Conservation (phyloP, 1,140 invertebrate species). For the Hyles euphorbiae region DNA sequence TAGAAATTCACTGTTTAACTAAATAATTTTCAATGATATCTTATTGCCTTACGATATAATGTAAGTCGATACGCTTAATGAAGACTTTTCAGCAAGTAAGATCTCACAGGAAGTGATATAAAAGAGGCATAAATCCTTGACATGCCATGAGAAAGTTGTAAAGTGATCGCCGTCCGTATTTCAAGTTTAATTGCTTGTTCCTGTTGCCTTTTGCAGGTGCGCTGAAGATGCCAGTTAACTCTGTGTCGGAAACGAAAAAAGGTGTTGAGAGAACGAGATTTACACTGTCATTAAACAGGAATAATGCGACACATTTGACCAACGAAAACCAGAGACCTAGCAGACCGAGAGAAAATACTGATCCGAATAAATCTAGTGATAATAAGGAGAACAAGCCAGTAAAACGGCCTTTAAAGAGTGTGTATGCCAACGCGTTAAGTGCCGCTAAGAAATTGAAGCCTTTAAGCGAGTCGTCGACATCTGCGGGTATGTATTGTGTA, state of each 20-base stretch:
- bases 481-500: conserved; percentile 42
- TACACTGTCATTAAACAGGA: conserved; percentile 62
- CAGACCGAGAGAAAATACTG: conserved; percentile 34
- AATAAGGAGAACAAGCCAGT: conserved; percentile 63
- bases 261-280: conserved; percentile 63
- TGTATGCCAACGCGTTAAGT: conserved; percentile 60
- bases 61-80: conserved; percentile 62
- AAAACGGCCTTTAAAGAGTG: conserved; percentile 51
- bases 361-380: conserved; percentile 27
- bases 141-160: conserved; percentile 43
- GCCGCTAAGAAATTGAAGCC: conserved; percentile 64
- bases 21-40: conserved; percentile 37
- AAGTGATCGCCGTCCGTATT: conserved; percentile 29
- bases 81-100: conserved; percentile 58
- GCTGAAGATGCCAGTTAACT: conserved; percentile 75
- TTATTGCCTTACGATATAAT: conserved; percentile 60
- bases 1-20: conserved; percentile 44
- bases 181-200: conserved; percentile 25
- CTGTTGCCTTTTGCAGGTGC: conserved; percentile 56
- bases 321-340: conserved; percentile 41
- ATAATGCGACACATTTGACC: conserved; percentile 60
- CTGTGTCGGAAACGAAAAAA: conserved; percentile 64
- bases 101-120: conserved; percentile 14
- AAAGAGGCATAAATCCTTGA: conserved; percentile 41
- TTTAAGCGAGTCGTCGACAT: conserved; percentile 38